Evolutionary conservation across 2,797 vertebrate genomes (phyloP).

Genomic region (Chrysocyon brachyurus): DNA sequence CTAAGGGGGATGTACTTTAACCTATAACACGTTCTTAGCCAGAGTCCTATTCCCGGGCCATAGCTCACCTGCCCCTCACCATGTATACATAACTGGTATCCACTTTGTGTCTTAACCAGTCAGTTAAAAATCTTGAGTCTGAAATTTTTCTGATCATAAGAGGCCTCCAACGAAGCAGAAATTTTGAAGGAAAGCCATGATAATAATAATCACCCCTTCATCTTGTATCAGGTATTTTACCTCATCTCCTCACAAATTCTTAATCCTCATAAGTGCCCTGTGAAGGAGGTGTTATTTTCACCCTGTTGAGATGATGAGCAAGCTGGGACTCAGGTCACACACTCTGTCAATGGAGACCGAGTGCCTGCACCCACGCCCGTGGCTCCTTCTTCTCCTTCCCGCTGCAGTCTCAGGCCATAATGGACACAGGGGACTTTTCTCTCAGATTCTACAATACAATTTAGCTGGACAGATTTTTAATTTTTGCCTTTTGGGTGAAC

Average conservation of each 20-base stretch:
- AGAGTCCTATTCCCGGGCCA: too few relatives aligned
- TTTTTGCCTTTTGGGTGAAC: not conserved
- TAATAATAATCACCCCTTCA: not conserved
- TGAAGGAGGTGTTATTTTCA: not conserved
- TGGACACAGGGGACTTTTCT: not conserved
- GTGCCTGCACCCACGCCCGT: fast-evolving
- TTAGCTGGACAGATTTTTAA: not conserved
- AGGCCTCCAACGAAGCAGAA: too few relatives aligned
- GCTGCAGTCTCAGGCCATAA: fast-evolving
- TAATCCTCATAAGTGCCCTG: fast-evolving
- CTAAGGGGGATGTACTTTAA: too few relatives aligned
- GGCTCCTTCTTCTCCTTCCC: fast-evolving
- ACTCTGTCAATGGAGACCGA: not conserved
- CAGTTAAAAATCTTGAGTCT: too few relatives aligned
- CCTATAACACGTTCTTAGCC: too few relatives aligned
- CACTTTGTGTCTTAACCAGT: too few relatives aligned
- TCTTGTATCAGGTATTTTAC: not conserved
- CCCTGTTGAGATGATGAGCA: not conserved
- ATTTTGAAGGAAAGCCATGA: not conserved
- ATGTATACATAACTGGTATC: too few relatives aligned
- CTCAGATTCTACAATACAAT: not conserved
- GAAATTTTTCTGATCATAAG: too few relatives aligned
- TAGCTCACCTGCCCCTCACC: too few relatives aligned
- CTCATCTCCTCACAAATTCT: not conserved
- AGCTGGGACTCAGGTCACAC: not conserved